Evolutionary conservation across 2,113 vertebrate species (phyloP), one percentile per base, ranked within the genome.

Genomic region (Romanogobio albipinnatus): DNA sequence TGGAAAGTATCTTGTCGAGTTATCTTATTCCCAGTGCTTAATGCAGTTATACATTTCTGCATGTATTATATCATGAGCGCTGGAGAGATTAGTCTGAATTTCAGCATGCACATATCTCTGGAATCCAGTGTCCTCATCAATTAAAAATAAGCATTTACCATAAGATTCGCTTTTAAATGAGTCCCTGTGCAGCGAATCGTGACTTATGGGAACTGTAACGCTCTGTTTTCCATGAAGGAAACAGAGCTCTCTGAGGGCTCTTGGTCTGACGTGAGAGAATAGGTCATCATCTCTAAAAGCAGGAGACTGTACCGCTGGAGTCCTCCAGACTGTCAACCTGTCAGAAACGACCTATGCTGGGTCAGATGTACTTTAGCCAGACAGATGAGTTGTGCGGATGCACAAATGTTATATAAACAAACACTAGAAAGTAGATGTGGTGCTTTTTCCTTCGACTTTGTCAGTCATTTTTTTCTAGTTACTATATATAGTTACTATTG

Each of bases 131-230:
- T 39, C 6, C 11, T 61, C 70, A 45, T 45, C 39, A 45, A 71
- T 78, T 61, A 9, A 79, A 79, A 62, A 78, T 13, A 78, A 61
- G 76, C 19, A 29, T 79, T 79, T 62, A 79, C 58, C 13, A 4
- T 14, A 15, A 45, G 22, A 61, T 79, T 62, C 1, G n/a, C 58
- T 79, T 62, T 79, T 0, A 43, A 24, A 43, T 24, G 33, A 61
- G 19, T 24, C 53, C 33, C 76, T 0, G 8, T 47, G 76, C 11
- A 45, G 19, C 2, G 1, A 43, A 43, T 45, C 14, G 3, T 61
- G 56, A 76, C 51, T 58, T 15, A 15, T 22, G 13, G 56, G 39
- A 43, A 45, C 22, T 62, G 76, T 61, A 24, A 43, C 7, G 36
- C 53, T 43, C 56, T 61, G 22, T 78, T 45, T 78, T n/a, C 4